These are phyloP conservation scores for Pseudomyrmex sp. DNA, from an alignment of 1,140 invertebrate genomes.

Conservation along the genomic window DNA sequence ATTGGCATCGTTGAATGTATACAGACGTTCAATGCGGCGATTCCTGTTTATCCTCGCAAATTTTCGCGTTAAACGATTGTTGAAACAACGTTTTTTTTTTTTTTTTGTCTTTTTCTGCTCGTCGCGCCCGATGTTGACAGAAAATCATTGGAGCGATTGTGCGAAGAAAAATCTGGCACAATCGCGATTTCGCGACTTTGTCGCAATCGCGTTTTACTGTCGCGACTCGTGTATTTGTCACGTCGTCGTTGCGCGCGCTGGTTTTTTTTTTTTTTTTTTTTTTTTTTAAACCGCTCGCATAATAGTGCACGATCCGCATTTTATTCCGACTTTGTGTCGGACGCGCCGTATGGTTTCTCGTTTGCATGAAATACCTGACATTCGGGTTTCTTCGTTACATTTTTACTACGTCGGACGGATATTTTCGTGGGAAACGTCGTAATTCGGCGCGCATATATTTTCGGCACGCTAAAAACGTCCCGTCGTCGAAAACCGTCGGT, in stretches of 20 bases:
- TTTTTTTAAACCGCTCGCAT: not conserved
- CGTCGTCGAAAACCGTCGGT: not conserved
- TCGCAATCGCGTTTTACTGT: not conserved
- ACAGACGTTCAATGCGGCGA: too few species aligned
- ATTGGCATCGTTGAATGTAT: too few species aligned
- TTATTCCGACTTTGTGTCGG: not conserved
- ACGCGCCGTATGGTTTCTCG: too few species aligned
- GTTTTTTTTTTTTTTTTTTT: too few species aligned
- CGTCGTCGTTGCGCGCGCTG: not conserved
- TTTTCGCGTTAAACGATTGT: not conserved
- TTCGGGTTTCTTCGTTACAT: not conserved
- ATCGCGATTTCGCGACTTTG: slow-evolving; percentile 22
- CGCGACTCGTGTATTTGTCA: not conserved
- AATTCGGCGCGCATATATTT: slow-evolving; percentile 24
- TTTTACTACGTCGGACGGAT: not conserved
- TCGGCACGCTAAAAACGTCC: slow-evolving; percentile 3
- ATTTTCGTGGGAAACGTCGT: not conserved
- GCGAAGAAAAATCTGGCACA: slow-evolving; percentile 5
- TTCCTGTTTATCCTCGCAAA: too few species aligned
- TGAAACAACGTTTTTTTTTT: slow-evolving; percentile 19
- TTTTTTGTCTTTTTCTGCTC: too few species aligned
- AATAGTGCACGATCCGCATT: not conserved
- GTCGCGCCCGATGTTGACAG: slow-evolving; percentile 7
- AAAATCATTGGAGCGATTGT: not conserved
- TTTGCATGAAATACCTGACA: too few species aligned